Evolutionary conservation across 2,797 vertebrate species (phyloP).

Genomic region (Rhinella marina): DNA sequence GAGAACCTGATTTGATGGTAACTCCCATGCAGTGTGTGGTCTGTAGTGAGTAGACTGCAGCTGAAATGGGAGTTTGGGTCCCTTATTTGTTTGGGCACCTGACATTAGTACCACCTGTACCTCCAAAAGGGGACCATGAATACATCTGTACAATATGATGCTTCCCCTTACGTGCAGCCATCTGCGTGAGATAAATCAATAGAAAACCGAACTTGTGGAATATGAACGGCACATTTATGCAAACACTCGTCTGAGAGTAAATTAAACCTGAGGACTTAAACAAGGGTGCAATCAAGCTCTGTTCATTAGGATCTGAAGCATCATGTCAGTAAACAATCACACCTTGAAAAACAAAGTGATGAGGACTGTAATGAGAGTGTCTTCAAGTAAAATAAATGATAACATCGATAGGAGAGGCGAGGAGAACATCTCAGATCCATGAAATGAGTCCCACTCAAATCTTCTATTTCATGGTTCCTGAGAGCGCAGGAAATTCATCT

Average conservation of each 20-base stretch:
- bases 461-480: background rate
- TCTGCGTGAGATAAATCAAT: background rate
- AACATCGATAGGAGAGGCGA: background rate
- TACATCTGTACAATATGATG: background rate
- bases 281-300: slow-evolving; percentile 38
- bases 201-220: slow-evolving; percentile 21
- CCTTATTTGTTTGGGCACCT: background rate
- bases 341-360: slow-evolving; percentile 40
- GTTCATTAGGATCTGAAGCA: slow-evolving; percentile 47
- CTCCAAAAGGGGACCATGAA: background rate
- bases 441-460: background rate
- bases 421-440: background rate
- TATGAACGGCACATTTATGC: slow-evolving; percentile 25
- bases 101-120: background rate
- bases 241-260: slow-evolving; percentile 41
- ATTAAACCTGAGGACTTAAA: slow-evolving; percentile 43
- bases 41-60: background rate
- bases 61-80: background rate
- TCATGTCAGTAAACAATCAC: slow-evolving; percentile 44
- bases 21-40: background rate
- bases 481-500: background rate
- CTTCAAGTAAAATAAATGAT: slow-evolving; percentile 29
- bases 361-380: slow-evolving; percentile 24
- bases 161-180: too few species aligned
- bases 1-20: background rate